These are phyloP conservation scores for Callinectes sapidus DNA, from an alignment of 2,888 invertebrate species.

Conservation along the genomic window DNA sequence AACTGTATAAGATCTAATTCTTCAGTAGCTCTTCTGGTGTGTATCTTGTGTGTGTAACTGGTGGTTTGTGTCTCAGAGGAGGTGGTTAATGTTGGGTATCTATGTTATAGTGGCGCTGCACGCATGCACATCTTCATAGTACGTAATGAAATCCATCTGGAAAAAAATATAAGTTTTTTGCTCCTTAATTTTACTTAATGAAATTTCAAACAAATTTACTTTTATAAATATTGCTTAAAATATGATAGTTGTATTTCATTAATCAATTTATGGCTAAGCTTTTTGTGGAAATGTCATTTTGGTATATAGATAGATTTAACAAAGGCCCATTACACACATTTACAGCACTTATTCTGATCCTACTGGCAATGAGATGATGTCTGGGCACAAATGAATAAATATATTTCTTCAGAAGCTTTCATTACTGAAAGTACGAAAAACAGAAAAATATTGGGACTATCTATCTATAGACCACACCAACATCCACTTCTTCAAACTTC, in stretches of 20 bases:
- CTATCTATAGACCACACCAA: no score
- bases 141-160: conserved; percentile 32
- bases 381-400: no score
- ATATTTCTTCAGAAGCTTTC: no score
- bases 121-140: conserved; percentile 31
- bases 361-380: no score
- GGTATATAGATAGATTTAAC: no score
- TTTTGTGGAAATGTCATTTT: no score
- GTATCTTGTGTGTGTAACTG: not conserved
- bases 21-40: not conserved
- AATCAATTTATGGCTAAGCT: no score
- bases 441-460: no score
- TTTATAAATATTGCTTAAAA: conserved; percentile 5
- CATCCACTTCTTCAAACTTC: no score
- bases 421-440: no score
- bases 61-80: not conserved
- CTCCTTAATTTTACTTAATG: not conserved
- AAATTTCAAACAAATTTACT: not conserved
- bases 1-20: conserved; percentile 6
- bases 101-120: conserved; percentile 22
- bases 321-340: no score
- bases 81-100: conserved; percentile 27
- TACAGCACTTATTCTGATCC: not conserved
- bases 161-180: conserved; percentile 1
- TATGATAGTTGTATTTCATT: not conserved